Base-by-base conservation (phyloP, 2,113 vertebrate species). In the Anguilla rostrata region DNA sequence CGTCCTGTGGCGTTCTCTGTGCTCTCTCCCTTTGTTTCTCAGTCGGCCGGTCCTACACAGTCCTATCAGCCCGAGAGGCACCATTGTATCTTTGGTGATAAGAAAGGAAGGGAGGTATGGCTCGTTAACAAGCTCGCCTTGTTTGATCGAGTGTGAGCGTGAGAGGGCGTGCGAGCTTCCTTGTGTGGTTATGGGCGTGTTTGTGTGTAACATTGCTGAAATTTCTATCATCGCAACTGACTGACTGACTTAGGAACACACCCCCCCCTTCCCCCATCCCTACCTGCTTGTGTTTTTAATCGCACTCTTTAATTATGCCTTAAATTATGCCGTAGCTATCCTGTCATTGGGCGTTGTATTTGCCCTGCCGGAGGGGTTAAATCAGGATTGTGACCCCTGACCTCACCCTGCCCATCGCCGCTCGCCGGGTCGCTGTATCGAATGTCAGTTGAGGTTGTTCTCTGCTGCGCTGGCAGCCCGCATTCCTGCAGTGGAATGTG, bases 81-180 rank as follows among this genome's bases (percentile, higher is more conserved):
- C 9, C 11, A 14, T 75, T 75, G n/a, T 75, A 34, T 34, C 83
- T 22, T 8, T 41, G 29, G 29, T 83, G 56, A 83, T 81, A 79
- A 78, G 57, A 79, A 57, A 39, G 57, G 84, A 86, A 91, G 85
- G 83, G 84, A 12, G 71, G 88, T 88, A 41, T 22, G 66, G 39
- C 41, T 87, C 88, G 89, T 90, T 78, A 84, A 85, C 86, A 20
- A 53, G 39, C 57, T 57, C 87, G 89, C 82, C 82, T 83, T 83
- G 63, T 87, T 84, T 80, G 82, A 56, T 87, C 71, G 40, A 80
- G 40, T n/a, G 9, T 75, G 71, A 60, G 57, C 9, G 12, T 60
- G 12, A 71, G 26, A 80, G 56, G 11, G 83, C 39, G 82, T 86
- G 82, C 84, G 26, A 81, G 40, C 81, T 78, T 83, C 29, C 78